A percentile compares a stretch with the other conserved stretches of the same genome.
Evolutionary conservation across 2,888 invertebrate species (phyloP).

Genomic region (Phymatocera aterrima): DNA sequence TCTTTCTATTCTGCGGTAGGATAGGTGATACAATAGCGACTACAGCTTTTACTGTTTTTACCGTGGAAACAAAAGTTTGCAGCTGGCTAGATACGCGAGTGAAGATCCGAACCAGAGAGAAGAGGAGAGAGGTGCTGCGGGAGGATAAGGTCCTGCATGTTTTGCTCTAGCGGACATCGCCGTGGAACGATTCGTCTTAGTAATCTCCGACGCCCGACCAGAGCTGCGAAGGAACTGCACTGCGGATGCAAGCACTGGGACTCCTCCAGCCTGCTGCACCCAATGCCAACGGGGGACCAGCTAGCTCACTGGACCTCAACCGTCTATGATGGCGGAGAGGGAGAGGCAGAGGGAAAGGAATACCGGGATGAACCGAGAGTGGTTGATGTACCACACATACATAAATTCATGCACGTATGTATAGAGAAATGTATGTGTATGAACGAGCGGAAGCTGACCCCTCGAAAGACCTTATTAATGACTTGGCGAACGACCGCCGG

Average conservation of each 20-base stretch:
- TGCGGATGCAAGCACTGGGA: conserved; percentile 25
- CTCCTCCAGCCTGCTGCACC: too few relatives aligned
- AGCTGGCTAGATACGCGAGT: background rate
- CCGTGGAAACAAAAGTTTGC: background rate
- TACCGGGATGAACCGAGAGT: background rate
- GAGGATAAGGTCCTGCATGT: conserved; percentile 51
- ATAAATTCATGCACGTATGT: background rate
- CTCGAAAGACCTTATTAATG: conserved; percentile 33
- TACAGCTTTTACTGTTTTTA: too few relatives aligned
- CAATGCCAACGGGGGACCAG: background rate
- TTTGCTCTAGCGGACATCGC: conserved; percentile 59
- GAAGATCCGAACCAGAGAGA: background rate
- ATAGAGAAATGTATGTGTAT: background rate
- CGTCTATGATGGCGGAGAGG: conserved; percentile 2
- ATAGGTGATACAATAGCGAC: background rate
- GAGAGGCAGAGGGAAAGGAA: background rate
- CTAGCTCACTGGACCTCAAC: background rate
- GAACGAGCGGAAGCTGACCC: conserved; percentile 8
- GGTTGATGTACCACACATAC: background rate
- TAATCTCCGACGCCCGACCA: conserved; percentile 48
- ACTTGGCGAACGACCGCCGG: conserved; percentile 1
- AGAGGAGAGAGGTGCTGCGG: background rate
- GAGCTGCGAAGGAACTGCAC: conserved; percentile 10
- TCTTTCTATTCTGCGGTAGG: background rate
- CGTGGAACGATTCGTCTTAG: conserved; percentile 62